phyloP scores from a whole-genome alignment of 2,888 invertebrate genomes.

The Lepidonotus clava region DNA sequence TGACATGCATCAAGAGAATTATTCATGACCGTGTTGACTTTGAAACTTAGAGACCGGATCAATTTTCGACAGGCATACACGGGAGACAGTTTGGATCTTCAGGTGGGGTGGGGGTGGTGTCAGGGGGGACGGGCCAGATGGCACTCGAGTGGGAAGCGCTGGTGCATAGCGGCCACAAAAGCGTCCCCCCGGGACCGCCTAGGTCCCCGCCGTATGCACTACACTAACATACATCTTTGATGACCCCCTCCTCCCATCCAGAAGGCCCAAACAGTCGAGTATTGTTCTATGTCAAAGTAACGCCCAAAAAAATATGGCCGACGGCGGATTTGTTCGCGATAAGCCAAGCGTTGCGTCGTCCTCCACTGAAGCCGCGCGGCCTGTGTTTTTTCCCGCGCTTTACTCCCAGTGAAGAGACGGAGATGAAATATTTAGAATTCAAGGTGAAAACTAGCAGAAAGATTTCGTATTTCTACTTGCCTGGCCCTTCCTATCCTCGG shows the following conservation, averaged over 20 bases:
- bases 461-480: too few relatives aligned
- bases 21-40: too few relatives aligned
- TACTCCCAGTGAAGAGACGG: constrained; percentile 19
- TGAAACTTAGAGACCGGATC: too few relatives aligned
- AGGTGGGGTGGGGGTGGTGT: not conserved
- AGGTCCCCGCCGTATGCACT: constrained; percentile 5
- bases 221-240: constrained; percentile 28
- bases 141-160: constrained; percentile 2
- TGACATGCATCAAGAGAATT: too few relatives aligned
- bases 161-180: constrained; percentile 41
- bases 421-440: not conserved
- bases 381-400: not conserved
- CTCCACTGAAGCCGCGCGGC: not conserved
- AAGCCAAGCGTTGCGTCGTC: constrained; percentile 16
- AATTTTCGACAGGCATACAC: too few relatives aligned
- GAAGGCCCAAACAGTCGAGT: not conserved
- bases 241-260: not conserved
- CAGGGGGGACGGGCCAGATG: constrained; percentile 22
- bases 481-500: too few relatives aligned
- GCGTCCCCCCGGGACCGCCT: not conserved
- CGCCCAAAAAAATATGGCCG: not conserved
- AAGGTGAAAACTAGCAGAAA: not conserved
- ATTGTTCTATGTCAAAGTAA: not conserved
- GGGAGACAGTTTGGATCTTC: not conserved
- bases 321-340: not conserved